Percentiles rank a stretch among this genome's conserved stretches.
Evolutionary conservation across 2,113 vertebrate species (phyloP).

Genomic region (Brachyistius frenatus): DNA sequence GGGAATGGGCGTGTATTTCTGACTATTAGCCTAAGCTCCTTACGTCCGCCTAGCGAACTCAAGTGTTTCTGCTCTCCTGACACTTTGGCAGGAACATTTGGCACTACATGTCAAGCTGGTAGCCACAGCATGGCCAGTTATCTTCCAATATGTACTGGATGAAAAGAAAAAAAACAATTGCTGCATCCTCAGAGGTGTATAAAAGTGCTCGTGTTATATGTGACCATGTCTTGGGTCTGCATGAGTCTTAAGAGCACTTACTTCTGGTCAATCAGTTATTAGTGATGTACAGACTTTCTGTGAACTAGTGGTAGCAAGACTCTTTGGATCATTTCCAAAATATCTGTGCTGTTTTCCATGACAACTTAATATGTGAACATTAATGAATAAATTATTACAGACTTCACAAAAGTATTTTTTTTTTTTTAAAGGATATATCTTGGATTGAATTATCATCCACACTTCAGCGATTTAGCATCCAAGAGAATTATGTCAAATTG

Average conservation of each 20-base stretch:
- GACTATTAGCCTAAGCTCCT: slow-evolving; percentile 42
- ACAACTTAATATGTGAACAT: not conserved
- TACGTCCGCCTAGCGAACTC: slow-evolving; percentile 31
- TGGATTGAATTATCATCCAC: not conserved
- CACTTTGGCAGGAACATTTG: slow-evolving; percentile 18
- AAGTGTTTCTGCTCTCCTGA: slow-evolving; percentile 25
- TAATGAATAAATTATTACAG: not conserved
- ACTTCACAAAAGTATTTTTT: not conserved
- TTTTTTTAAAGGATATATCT: not conserved
- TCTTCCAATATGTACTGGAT: not conserved
- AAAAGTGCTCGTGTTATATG: too few species aligned
- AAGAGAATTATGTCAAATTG: not conserved
- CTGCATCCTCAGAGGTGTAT: too few species aligned
- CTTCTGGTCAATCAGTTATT: too few species aligned
- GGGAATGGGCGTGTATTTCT: slow-evolving; percentile 18
- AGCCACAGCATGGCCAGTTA: not conserved
- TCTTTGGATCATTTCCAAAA: too few species aligned
- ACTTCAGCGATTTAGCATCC: not conserved
- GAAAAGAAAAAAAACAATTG: too few species aligned
- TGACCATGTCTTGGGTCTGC: too few species aligned
- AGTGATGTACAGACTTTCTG: too few species aligned
- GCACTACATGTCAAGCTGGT: not conserved
- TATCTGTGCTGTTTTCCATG: not conserved
- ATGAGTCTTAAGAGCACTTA: too few species aligned
- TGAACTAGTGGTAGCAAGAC: too few species aligned